Evolutionary conservation across 2,113 vertebrate genomes (phyloP).

Genomic region (Paracanthobrama guichenoti): DNA sequence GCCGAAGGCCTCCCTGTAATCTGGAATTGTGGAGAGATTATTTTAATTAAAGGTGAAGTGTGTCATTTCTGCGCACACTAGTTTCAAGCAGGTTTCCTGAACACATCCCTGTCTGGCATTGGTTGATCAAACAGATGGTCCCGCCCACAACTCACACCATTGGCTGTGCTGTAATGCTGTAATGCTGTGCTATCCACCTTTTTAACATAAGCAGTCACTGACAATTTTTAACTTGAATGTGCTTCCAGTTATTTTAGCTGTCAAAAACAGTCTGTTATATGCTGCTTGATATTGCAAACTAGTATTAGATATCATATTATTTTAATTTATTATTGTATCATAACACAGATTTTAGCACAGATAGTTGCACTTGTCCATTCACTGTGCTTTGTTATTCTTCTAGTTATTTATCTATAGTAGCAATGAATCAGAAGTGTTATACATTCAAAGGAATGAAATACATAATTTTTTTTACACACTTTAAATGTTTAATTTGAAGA

Average conservation of each 20-base stretch:
- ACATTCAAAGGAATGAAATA: neutral
- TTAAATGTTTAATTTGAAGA: neutral
- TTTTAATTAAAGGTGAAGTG: neutral
- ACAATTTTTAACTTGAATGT: neutral
- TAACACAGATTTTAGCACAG: no score
- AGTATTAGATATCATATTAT: neutral
- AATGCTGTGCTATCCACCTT: neutral
- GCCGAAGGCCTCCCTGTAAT: conserved; percentile 97
- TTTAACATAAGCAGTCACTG: neutral
- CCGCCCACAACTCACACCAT: neutral
- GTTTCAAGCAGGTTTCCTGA: neutral
- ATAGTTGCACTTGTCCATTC: neutral
- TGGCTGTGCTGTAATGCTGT: neutral
- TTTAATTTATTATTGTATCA: neutral
- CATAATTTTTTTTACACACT: no score
- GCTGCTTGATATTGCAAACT: neutral
- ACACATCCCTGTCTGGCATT: neutral
- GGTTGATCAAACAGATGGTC: neutral
- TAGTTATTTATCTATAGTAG: neutral
- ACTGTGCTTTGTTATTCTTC: neutral
- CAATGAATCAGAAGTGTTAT: neutral
- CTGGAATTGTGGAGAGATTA: conserved; percentile 66
- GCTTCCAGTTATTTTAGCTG: neutral
- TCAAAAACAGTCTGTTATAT: neutral
- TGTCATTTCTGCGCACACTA: neutral